A percentile compares a stretch with the other conserved stretches of the same genome.
Conservation (phyloP, 1,140 invertebrate species). For the Drosophila funebris region DNA sequence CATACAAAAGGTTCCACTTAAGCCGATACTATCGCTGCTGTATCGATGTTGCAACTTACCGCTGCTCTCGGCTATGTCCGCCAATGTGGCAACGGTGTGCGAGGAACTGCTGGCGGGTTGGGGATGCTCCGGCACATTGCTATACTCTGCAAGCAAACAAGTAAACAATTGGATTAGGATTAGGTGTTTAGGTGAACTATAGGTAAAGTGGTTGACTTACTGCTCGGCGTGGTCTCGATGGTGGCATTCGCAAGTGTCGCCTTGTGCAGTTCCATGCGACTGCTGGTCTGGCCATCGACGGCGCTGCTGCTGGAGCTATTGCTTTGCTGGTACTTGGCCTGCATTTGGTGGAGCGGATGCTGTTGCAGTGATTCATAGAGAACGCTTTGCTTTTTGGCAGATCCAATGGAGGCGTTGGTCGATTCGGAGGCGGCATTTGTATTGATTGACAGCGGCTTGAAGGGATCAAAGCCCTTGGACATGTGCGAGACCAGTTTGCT, state of each 20-base stretch:
- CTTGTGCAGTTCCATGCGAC: slow-evolving; percentile 79
- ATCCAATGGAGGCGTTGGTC: slow-evolving; percentile 30
- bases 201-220: slow-evolving; percentile 44
- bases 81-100: slow-evolving; percentile 54
- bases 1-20: no score
- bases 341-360: slow-evolving; percentile 72
- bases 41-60: slow-evolving; percentile 29
- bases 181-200: not conserved
- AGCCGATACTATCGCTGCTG: no score
- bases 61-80: slow-evolving; percentile 72
- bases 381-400: slow-evolving; percentile 63
- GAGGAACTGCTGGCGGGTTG: slow-evolving; percentile 19
- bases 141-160: slow-evolving; percentile 48
- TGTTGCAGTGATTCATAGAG: slow-evolving; percentile 80
- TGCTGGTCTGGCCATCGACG: slow-evolving; percentile 71
- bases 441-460: slow-evolving; percentile 79
- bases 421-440: slow-evolving; percentile 58
- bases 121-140: slow-evolving; percentile 41
- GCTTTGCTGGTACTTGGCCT: slow-evolving; percentile 60
- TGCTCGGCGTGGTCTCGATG: slow-evolving; percentile 50
- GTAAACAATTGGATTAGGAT: not conserved
- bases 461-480: slow-evolving; percentile 81
- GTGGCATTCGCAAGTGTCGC: slow-evolving; percentile 75
- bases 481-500: slow-evolving; percentile 80
- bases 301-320: slow-evolving; percentile 28